Evolutionary conservation across 2,888 invertebrate species (phyloP), one percentile per base, ranked within the genome.

Genomic region (Cephus nigrinus): DNA sequence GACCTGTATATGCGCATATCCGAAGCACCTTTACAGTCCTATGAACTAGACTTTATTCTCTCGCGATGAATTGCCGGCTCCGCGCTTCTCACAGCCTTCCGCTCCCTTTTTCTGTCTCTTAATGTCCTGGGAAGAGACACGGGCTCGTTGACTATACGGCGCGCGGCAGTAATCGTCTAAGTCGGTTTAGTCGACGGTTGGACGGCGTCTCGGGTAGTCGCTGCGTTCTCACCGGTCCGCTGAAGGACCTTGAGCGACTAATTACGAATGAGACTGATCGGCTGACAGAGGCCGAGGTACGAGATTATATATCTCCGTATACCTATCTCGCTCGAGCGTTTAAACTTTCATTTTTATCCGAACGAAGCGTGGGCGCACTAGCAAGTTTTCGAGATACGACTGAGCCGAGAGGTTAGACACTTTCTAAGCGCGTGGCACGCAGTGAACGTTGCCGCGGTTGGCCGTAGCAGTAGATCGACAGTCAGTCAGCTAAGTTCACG

Each of bases 331-430:
- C 75, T 73, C 69, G 73, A 35, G 79, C 79, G 77, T 79, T 78
- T 78, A 76, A 83, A 83, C 83, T 83, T 83, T 83, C 82, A 82
- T 84, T 84, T 83, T 80, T 81, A 82, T 80, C 12, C 73, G 40
- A 69, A 74, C 55, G 80, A 80, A 81, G 80, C 79, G 82, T 82
- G 80, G 82, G 82, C 81, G 82, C 79, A 76, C 78, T 3, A 31
- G 71, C 71, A 5, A 33, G 71, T 71, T 71, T 55, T 55, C 23
- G 55, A 55, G 55, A 71, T 71, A 32, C 69, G 71, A 74, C 31
- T 36, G 30, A 76, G 73, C 35, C 3, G 74, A 40, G 77, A 82
- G 80, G 80, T 81, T 80, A 74, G 78, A 75, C 69, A 82, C 79
- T 83, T 82, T 84, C 82, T 83, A 84, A 80, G 82, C 82, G 79